phyloP scores from a whole-genome alignment of 2,113 vertebrate genomes.

The Aegypius monachus region DNA sequence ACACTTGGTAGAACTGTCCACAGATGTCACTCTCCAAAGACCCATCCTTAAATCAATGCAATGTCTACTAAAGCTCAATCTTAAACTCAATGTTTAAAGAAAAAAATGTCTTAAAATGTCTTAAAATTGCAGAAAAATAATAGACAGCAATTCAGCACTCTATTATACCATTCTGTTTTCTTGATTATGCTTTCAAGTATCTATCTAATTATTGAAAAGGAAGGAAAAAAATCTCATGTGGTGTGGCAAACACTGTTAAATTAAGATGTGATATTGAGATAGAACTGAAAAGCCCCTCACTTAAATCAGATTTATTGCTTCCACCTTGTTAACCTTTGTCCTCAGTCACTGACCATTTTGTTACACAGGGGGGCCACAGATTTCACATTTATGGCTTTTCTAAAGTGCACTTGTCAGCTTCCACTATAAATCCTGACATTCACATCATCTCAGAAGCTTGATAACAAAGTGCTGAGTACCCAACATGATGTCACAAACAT shows the following conservation, averaged over 20 bases:
- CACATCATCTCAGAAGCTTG: neutral
- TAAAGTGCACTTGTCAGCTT: neutral
- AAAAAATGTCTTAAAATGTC: neutral
- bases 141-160: neutral
- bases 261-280: neutral
- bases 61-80: neutral
- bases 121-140: neutral
- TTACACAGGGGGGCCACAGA: neutral
- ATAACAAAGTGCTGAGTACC: neutral
- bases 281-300: neutral
- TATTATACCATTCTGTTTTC: neutral
- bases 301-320: slow-evolving; percentile 28
- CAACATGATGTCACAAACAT: neutral
- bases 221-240: neutral
- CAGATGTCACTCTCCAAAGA: neutral
- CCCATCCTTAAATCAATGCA: neutral
- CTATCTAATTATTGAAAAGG: neutral
- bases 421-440: neutral
- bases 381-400: neutral
- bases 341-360: neutral
- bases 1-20: neutral
- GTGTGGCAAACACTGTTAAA: neutral
- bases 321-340: slow-evolving; percentile 7
- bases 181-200: neutral
- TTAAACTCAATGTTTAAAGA: neutral